Conservation (phyloP, 2,113 vertebrate genomes). For the Marmota monax region DNA sequence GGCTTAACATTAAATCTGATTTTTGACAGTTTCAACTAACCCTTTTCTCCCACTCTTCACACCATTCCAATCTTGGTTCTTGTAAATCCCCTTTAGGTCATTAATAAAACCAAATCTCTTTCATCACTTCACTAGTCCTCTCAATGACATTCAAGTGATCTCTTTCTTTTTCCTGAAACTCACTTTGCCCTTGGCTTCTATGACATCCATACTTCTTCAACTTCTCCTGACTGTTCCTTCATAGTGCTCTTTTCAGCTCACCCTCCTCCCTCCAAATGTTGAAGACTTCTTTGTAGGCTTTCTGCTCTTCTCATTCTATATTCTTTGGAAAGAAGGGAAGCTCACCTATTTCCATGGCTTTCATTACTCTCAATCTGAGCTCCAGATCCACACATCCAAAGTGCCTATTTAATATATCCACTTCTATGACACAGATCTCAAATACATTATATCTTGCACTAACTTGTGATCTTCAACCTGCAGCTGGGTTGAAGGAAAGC, state of each 20-base stretch:
- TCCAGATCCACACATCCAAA: not conserved
- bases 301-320: not conserved
- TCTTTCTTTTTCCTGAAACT: not conserved
- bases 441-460: not conserved
- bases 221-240: not conserved
- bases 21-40: not conserved
- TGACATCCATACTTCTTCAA: not conserved
- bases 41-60: not conserved
- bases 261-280: not conserved
- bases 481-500: not conserved
- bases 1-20: not conserved
- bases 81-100: not conserved
- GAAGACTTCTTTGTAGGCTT: not conserved
- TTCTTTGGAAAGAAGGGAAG: conserved; percentile 45
- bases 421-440: not conserved
- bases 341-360: not conserved
- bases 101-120: not conserved
- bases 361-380: not conserved
- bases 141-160: not conserved
- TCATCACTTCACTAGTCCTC: not conserved
- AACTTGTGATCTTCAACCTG: not conserved
- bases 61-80: not conserved
- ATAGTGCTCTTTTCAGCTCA: not conserved
- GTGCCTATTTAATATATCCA: not conserved
- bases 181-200: not conserved